Percentiles rank a stretch among this genome's conserved stretches.
Evolutionary conservation across 2,888 invertebrate species (phyloP).

Genomic region (Coleophora flavipennella): DNA sequence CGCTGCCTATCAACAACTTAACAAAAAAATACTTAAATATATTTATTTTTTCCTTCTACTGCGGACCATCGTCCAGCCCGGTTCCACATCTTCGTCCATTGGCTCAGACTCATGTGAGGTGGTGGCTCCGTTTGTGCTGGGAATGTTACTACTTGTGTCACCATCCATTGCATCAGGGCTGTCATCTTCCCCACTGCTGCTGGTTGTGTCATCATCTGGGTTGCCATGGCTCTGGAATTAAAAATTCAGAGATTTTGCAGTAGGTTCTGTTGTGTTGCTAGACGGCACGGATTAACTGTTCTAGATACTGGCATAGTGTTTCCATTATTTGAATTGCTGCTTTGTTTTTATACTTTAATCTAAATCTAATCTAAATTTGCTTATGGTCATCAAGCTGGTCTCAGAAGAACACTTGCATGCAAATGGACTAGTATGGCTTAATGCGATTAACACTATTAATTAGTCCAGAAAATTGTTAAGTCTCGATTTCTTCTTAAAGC

Average conservation of each 20-base stretch:
- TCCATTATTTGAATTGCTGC: too few species aligned
- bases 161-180: slow-evolving; percentile 34
- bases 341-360: too few species aligned
- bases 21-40: neutral
- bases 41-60: slow-evolving; percentile 64
- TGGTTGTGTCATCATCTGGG: slow-evolving; percentile 61
- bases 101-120: slow-evolving; percentile 39
- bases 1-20: too few species aligned
- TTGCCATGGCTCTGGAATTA: slow-evolving; percentile 54
- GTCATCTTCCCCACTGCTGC: slow-evolving; percentile 52
- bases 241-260: neutral
- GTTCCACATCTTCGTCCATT: slow-evolving; percentile 69
- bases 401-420: neutral
- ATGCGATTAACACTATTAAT: neutral
- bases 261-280: too few species aligned
- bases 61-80: slow-evolving; percentile 79
- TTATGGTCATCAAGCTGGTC: too few species aligned
- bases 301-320: too few species aligned
- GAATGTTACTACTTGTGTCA: neutral
- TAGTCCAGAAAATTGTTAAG: neutral
- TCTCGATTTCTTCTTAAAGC: neutral
- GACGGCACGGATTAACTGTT: too few species aligned
- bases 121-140: slow-evolving; percentile 17
- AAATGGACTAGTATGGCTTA: neutral
- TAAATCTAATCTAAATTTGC: too few species aligned